phyloP scores from a whole-genome alignment of 1,140 invertebrate genomes.

The Drosophila kanapiae region DNA sequence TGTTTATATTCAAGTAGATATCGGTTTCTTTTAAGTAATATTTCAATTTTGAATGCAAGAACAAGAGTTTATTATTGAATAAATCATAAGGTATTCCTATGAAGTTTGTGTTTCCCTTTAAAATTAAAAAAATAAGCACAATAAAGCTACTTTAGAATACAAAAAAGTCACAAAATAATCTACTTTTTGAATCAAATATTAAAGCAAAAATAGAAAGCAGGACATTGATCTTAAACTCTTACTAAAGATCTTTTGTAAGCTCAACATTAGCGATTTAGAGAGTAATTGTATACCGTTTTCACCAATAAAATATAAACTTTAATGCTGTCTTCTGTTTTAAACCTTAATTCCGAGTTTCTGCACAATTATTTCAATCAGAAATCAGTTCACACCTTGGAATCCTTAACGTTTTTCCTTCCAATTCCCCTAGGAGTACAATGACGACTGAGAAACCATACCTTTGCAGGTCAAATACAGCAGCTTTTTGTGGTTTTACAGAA shows the following conservation, averaged over 20 bases:
- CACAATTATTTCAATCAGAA: too few species aligned
- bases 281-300: too few species aligned
- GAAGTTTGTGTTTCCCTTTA: background rate
- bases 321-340: too few species aligned
- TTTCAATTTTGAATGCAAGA: background rate
- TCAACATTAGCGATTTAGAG: background rate
- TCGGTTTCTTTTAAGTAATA: background rate
- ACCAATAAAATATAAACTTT: too few species aligned
- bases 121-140: background rate
- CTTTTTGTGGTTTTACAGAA: slow-evolving; percentile 5
- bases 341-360: too few species aligned
- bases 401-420: background rate
- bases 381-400: too few species aligned
- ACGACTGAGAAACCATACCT: background rate
- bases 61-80: too few species aligned
- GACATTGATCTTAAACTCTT: too few species aligned
- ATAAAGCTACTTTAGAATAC: background rate
- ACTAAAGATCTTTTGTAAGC: background rate
- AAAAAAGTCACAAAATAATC: background rate
- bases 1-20: background rate
- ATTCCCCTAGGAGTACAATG: background rate
- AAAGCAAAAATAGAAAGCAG: too few species aligned
- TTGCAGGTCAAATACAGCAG: background rate
- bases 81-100: background rate
- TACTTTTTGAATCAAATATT: background rate